A percentile compares a stretch with the other conserved stretches of the same genome.
phyloP scores from a whole-genome alignment of 2,113 vertebrate species.

The Myotis davidii region DNA sequence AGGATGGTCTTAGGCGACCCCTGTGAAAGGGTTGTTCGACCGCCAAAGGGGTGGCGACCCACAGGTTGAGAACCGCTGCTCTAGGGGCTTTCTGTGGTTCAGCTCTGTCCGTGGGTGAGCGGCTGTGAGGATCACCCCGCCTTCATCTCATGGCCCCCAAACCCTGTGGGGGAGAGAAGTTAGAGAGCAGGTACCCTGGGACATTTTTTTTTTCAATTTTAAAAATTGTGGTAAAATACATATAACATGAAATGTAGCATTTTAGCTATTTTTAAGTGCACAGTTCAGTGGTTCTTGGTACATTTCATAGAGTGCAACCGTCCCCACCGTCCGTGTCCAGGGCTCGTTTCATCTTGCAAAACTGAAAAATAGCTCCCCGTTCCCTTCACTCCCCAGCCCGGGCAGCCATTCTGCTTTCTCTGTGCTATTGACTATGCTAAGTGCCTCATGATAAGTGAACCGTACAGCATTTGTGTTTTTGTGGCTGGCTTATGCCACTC shows the following conservation, averaged over 20 bases:
- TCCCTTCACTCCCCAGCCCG: neutral
- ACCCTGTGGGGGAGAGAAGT: neutral
- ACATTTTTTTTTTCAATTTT: neutral
- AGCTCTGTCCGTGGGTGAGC: neutral
- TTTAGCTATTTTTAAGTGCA: neutral
- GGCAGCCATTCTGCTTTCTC: neutral
- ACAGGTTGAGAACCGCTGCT: too few relatives aligned
- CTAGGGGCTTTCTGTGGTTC: neutral
- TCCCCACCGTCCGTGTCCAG: neutral
- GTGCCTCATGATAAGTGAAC: neutral
- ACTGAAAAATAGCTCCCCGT: neutral
- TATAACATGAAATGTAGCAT: neutral
- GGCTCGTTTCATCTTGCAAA: neutral
- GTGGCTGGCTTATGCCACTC: neutral
- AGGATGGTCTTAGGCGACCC: too few relatives aligned
- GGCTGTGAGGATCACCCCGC: neutral
- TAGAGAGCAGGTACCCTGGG: neutral
- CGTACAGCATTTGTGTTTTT: neutral
- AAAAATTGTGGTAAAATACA: neutral
- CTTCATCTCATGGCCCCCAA: neutral
- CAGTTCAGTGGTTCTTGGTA: neutral
- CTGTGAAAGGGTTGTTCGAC: too few relatives aligned
- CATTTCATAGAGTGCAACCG: accelerated
- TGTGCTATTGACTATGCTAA: accelerated
- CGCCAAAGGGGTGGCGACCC: too few relatives aligned